Conservation (phyloP, 1,140 invertebrate genomes). For the Meloidogyne floridensis region DNA sequence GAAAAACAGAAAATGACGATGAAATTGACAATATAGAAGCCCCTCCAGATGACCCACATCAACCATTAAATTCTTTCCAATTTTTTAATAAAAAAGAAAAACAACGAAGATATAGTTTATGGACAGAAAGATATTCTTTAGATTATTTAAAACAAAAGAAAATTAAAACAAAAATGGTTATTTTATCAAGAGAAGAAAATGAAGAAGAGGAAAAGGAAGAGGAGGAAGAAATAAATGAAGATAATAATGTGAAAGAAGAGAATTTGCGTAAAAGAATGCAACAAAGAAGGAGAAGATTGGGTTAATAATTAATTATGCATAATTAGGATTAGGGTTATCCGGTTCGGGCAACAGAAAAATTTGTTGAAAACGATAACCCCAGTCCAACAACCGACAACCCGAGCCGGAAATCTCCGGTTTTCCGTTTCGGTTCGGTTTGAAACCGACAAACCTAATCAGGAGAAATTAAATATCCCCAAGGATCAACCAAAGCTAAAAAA, state of each 20-base stretch:
- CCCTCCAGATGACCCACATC: neutral
- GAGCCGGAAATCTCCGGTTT: too few relatives aligned
- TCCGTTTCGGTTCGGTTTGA: too few relatives aligned
- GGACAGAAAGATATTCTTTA: constrained; percentile 5
- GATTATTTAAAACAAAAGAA: constrained; percentile 5
- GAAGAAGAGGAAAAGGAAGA: neutral
- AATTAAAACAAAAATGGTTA: constrained; percentile 2
- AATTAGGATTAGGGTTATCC: too few relatives aligned
- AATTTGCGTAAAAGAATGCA: constrained; percentile 3
- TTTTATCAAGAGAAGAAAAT: constrained; percentile 4
- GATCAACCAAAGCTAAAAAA: too few relatives aligned
- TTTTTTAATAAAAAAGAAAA: constrained; percentile 2
- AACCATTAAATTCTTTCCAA: neutral
- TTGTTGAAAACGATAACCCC: too few relatives aligned
- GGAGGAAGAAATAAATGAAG: neutral
- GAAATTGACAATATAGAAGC: neutral
- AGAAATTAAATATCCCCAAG: too few relatives aligned
- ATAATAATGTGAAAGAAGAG: neutral
- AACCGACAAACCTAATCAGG: too few relatives aligned
- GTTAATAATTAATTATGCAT: neutral
- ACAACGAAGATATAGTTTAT: constrained; percentile 7
- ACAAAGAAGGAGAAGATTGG: neutral
- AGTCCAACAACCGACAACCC: too few relatives aligned
- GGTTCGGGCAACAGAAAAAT: too few relatives aligned
- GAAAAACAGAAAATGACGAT: neutral